These are phyloP conservation scores for Hyles euphorbiae DNA, from an alignment of 1,140 invertebrate species.

Conservation along the genomic window DNA sequence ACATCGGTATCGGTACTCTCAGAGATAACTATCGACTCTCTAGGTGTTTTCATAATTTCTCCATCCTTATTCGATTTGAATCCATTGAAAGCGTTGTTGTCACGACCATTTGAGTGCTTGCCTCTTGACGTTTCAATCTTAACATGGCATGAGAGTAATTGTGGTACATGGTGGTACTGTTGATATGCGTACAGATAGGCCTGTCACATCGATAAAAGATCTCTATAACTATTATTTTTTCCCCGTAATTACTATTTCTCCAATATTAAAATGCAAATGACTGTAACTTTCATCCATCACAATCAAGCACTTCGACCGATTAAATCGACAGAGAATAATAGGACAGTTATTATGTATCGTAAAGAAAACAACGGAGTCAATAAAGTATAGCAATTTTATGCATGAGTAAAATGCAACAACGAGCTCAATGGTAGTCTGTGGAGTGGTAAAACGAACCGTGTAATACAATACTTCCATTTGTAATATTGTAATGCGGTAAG, in stretches of 20 bases:
- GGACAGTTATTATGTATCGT: not conserved
- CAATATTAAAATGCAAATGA: not conserved
- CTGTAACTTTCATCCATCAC: too few species aligned
- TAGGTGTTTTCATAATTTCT: conserved; percentile 56
- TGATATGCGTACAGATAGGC: too few species aligned
- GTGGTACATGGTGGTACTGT: too few species aligned
- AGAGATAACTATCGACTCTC: conserved; percentile 53
- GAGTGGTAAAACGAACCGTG: conserved; percentile 35
- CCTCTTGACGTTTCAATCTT: conserved; percentile 1
- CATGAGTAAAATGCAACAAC: conserved; percentile 21
- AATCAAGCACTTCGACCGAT: too few species aligned
- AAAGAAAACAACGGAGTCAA: conserved; percentile 15
- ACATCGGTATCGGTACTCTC: conserved; percentile 40
- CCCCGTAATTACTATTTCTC: not conserved
- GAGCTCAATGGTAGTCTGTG: conserved; percentile 25
- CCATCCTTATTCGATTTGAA: conserved; percentile 35
- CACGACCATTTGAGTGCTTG: conserved; percentile 5
- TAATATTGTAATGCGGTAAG: conserved; percentile 42
- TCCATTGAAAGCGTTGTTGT: conserved; percentile 13
- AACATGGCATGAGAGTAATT: not conserved
- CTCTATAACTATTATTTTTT: not conserved
- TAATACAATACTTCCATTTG: conserved; percentile 53
- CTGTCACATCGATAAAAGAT: too few species aligned
- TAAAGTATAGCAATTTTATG: conserved; percentile 23
- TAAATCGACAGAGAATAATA: too few species aligned